These are phyloP conservation scores for Anneissia japonica DNA, from an alignment of 35 echinoderm and acorn worm species.

Conservation along the genomic window DNA sequence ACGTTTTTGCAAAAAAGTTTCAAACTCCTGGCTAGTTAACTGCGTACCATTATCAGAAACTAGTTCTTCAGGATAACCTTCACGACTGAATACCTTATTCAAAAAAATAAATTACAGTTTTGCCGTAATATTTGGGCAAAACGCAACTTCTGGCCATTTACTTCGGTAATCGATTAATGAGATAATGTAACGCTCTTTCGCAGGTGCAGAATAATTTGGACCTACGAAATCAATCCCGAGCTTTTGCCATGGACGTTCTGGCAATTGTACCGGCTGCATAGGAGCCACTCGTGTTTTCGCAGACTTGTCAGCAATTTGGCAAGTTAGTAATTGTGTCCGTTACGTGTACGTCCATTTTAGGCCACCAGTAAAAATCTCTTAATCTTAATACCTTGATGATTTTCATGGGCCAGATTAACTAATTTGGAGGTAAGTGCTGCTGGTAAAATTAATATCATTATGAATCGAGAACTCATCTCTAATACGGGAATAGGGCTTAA, in stretches of 20 bases:
- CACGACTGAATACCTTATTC: background rate
- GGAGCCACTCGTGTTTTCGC: slow-evolving; percentile 15
- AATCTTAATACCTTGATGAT: slow-evolving; percentile 55
- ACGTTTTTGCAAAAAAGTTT: background rate
- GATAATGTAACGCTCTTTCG: background rate
- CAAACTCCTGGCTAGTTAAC: background rate
- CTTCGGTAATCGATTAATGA: background rate
- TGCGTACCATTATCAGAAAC: background rate
- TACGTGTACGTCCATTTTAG: slow-evolving; percentile 44
- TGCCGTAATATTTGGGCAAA: background rate
- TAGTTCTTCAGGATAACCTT: background rate
- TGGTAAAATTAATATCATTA: slow-evolving; percentile 22
- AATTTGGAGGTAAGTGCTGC: background rate
- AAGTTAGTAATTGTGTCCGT: slow-evolving; percentile 8
- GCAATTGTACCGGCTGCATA: slow-evolving; percentile 39
- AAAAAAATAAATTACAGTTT: background rate
- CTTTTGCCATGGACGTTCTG: background rate
- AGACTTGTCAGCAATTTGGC: slow-evolving; percentile 45
- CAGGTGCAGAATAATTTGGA: background rate
- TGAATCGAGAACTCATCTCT: slow-evolving; percentile 42
- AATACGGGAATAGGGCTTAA: slow-evolving; percentile 22
- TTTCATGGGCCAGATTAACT: slow-evolving; percentile 34
- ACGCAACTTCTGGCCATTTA: background rate
- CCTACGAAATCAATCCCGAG: slow-evolving; percentile 6
- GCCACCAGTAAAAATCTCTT: slow-evolving; percentile 53